Base-by-base conservation (phyloP, 2,888 invertebrate species). In the Falcaria lacertinaria region DNA sequence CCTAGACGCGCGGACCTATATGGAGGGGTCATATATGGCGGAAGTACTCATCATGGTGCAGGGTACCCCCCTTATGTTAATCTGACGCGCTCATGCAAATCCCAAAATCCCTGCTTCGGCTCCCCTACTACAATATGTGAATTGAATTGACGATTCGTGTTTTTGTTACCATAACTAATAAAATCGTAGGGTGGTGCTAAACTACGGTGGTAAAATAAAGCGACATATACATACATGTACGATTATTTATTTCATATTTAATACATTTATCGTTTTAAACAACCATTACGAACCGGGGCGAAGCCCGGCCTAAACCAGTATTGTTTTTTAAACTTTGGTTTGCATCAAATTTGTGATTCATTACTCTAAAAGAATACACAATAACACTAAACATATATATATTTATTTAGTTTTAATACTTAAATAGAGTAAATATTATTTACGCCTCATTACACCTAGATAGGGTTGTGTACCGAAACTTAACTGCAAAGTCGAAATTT, bases 201-300 rank as follows among this genome's bases (percentile, higher is more conserved):
- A 4, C 5, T 19, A 4, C 5, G 11, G 2, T 19, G n/a, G 16
- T 41, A n/a, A 13, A 6, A 15, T 28, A n/a, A 8, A 35, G 33
- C 33, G 41, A 38, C 40, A 43, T 32, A 53, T 37, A 50, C 45
- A 5, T 36, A 48, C 67, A 62, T 69, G 60, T 81, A 78, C 69
- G 72, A 77, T 82, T 74, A 82, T 83, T 85, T 83, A 84, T 82
- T 82, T 69, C 59, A 74, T 72, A 76, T 61, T 74, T 58, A 75
- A 75, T 78, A 79, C 77, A 78, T 77, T 69, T 65, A 77, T 66
- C 52, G 54, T 69, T 57, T 69, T 63, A 70, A 73, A 78, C 77
- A 79, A 78, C 75, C 74, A 64, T 69, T 60, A 52, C 51, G 55
- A 61, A 52, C 45, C 32, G 56, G 46, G 60, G 36, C 43, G 47